Evolutionary conservation across 1,140 invertebrate species (phyloP), one percentile per base, ranked within the genome.

Genomic region (Aphelenchoides besseyi): DNA sequence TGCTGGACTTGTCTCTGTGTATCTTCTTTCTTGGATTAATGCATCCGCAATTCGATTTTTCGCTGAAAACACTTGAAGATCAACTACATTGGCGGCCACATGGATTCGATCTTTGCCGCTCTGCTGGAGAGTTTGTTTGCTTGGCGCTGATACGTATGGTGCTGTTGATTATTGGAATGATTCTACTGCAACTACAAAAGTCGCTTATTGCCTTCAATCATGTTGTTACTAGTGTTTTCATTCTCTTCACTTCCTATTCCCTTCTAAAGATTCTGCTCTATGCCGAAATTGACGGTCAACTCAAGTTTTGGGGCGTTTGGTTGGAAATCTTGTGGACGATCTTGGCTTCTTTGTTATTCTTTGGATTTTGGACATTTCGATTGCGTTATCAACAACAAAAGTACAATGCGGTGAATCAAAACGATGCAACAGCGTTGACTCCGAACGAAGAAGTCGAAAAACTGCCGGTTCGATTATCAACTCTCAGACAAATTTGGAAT

Each of bases 201-300:
- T 33, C 5, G 55, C 5, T 59, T 8, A 5, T 59, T 33, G 55
- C 18, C 18, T 59, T 59, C 32, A 8, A 28, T 28, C 55, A 29
- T 8, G 5, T 59, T 8, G 5, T 59, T 28, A 59, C 18, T 5
- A 8, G 5, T 33, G 5, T 59, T 8, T 59, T 59, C 18, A 23
- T 59, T 12, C 18, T 5, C 55, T 59, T 23, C 18, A 29, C 12
- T 33, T 59, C 55, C 5, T 59, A 8, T 33, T 59, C 55, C 18
- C 18, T 59, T 5, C 5, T 59, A 5, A 59, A 59, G 55, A 59
- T 70, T 1, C 61, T 70, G 9, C 26, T 30, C 2, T 70, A 69
- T 54, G 33, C 69, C n/a, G 69, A 70, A 54, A 33, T 30, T 29
- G 66, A 35, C n/a, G 61, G 8, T 8, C 62, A 69, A 35, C 63